phyloP scores from a whole-genome alignment of 2,888 invertebrate species.

The Dasypolia templi region DNA sequence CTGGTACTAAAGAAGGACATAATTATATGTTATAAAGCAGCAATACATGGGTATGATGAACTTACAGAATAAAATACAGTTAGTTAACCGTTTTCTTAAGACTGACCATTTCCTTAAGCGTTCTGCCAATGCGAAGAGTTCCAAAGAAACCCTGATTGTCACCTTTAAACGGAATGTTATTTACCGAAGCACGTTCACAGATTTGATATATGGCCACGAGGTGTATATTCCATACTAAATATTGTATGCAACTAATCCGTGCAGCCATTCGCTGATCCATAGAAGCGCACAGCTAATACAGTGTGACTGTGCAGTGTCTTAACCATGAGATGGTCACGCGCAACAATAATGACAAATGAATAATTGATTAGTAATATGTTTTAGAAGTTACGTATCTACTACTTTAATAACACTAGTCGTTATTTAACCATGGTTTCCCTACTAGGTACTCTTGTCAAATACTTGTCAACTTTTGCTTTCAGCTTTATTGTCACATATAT shows the following conservation, averaged over 20 bases:
- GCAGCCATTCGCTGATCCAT: background rate
- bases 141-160: background rate
- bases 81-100: background rate
- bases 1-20: too few species aligned
- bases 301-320: constrained; percentile 10
- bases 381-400: background rate
- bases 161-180: constrained; percentile 29
- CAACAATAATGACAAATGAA: constrained; percentile 13
- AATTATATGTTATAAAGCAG: too few species aligned
- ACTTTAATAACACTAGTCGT: background rate
- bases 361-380: constrained; percentile 7
- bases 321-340: constrained; percentile 1
- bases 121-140: background rate
- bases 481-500: too few species aligned
- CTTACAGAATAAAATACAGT: too few species aligned
- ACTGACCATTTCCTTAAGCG: constrained; percentile 3
- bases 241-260: constrained; percentile 6
- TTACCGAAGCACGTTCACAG: constrained; percentile 15
- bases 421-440: background rate
- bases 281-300: background rate
- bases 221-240: background rate
- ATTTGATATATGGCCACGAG: constrained; percentile 9
- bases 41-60: too few species aligned
- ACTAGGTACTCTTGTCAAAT: background rate
- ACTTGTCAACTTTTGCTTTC: background rate